Conservation (phyloP, 2,113 vertebrate species). For the Zosterops japonicus region DNA sequence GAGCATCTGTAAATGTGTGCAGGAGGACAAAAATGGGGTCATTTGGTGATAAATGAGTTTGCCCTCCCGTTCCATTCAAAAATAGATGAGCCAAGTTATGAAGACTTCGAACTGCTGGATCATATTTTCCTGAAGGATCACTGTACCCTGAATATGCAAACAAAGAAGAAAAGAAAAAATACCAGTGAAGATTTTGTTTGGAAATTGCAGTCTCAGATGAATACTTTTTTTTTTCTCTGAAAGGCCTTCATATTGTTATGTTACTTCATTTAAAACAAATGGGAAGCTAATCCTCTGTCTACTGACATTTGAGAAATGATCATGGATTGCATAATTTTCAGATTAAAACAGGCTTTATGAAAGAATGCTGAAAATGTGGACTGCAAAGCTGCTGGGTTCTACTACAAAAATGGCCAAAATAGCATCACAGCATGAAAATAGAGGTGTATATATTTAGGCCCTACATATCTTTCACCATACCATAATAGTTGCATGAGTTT, state of each 20-base stretch:
- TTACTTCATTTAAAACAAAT: not conserved
- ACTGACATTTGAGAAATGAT: not conserved
- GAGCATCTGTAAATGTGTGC: conserved; percentile 94
- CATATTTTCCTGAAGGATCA: conserved; percentile 88
- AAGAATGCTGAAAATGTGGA: not conserved
- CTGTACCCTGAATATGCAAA: conserved; percentile 85
- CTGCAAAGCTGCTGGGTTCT: not conserved
- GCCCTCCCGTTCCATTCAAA: conserved; percentile 94
- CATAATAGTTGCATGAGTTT: not conserved
- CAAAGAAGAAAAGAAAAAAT: not conserved
- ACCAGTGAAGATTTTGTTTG: not conserved
- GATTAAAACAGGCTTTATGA: not conserved
- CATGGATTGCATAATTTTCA: not conserved
- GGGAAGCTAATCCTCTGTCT: not conserved
- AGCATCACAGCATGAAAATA: not conserved
- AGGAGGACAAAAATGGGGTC: conserved; percentile 96
- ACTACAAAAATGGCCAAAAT: not conserved
- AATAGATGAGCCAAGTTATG: conserved; percentile 98
- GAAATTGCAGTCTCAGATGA: not conserved
- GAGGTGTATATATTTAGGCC: not conserved
- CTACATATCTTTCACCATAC: not conserved
- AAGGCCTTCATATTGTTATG: not conserved
- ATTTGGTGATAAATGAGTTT: conserved; percentile 95
- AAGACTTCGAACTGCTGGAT: conserved; percentile 90
- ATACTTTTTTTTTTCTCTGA: not conserved